Base-by-base conservation (phyloP, 1,140 invertebrate genomes). In the Lasioglossum albipes region DNA sequence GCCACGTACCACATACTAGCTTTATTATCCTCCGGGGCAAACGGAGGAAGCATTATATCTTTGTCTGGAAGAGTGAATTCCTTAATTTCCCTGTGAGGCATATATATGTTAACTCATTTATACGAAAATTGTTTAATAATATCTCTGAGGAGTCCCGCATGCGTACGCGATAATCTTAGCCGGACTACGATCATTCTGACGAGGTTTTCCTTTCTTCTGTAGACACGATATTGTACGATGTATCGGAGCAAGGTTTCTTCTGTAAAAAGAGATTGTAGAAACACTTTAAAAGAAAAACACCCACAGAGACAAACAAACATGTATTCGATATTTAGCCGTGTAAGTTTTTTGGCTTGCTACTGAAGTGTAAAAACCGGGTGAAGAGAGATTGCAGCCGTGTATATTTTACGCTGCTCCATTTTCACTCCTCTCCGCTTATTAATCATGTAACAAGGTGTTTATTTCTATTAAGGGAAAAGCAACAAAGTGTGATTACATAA, bases 401-500 rank as follows among this genome's bases (percentile, higher is more conserved):
- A 79, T 65, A 79, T 65, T 79, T 66, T 84, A 78, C 57, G 67
- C 71, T 84, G 82, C 79, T 59, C 69, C 66, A 68, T 79, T 84
- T 84, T 84, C 79, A 72, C 70, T 70, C 45, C 77, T 70, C 72
- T n/a, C 70, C 73, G 76, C 70, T 85, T 80, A 84, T 87, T 75
- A 84, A 85, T 81, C 75, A 79, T 85, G 65, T 87, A 79, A 78
- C 64, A 65, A 87, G 71, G 77, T 84, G 84, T 84, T 87, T 82
- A 86, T 84, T 89, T 87, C 64, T 72, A 80, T 75, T 83, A 72
- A 87, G 74, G 74, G 82, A 82, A 84, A 87, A 82, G 78, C 86
- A 87, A 86, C 81, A 87, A 87, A 87, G 84, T 86, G 82, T 86
- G 86, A 84, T 87, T 88, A 84, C 67, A 74, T 75, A 82, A 49